These are phyloP conservation scores for Amphipoea oculea DNA, from an alignment of 2,888 invertebrate genomes.

Conservation along the genomic window DNA sequence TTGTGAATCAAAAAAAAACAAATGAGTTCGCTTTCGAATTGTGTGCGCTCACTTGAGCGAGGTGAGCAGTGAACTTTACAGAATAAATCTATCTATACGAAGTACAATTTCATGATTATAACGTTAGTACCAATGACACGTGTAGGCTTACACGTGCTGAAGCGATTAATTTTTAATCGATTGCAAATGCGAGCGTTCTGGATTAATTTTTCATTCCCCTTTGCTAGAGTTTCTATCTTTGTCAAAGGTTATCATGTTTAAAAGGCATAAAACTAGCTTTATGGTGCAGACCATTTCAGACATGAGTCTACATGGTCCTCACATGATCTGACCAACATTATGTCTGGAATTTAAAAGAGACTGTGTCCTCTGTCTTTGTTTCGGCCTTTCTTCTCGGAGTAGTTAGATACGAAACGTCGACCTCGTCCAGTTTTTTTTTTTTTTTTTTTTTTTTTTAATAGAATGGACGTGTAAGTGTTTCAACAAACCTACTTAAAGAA, in stretches of 20 bases:
- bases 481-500: no score
- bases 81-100: background rate
- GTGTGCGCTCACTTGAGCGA: slow-evolving; percentile 1
- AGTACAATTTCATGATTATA: background rate
- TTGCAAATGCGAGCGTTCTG: slow-evolving; percentile 3
- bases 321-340: no score
- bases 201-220: background rate
- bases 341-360: no score
- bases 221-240: background rate
- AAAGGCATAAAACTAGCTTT: background rate
- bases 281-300: no score
- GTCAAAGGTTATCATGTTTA: background rate
- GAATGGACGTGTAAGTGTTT: no score
- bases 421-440: no score
- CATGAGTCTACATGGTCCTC: no score
- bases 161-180: slow-evolving; percentile 17
- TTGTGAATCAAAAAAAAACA: background rate
- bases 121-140: background rate
- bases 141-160: slow-evolving; percentile 13
- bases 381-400: no score
- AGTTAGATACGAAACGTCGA: no score
- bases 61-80: background rate
- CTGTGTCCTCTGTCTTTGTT: no score
- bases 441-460: no score
- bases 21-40: background rate